Percentiles rank a stretch among this genome's conserved stretches.
phyloP scores from a whole-genome alignment of 2,888 invertebrate genomes.

The Sarcophaga variegata region DNA sequence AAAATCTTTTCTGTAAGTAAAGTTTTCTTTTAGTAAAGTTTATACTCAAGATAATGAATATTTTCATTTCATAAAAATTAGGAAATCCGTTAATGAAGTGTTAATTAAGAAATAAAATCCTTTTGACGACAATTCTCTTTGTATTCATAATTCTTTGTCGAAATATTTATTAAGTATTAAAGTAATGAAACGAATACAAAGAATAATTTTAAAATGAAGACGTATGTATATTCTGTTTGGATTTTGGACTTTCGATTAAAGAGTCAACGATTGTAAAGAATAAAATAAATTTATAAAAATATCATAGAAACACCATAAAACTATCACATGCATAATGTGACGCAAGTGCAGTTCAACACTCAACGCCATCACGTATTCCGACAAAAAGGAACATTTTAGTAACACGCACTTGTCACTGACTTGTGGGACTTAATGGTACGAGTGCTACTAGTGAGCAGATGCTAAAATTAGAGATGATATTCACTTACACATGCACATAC shows the following conservation, averaged over 20 bases:
- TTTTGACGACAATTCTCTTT: no score
- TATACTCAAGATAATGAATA: no score
- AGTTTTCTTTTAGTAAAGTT: no score
- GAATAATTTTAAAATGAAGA: neutral
- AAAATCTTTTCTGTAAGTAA: no score
- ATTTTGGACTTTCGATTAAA: neutral
- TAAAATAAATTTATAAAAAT: neutral
- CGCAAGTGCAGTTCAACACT: constrained; percentile 27
- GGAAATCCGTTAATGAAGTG: no score
- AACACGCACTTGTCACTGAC: constrained; percentile 59
- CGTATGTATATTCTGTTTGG: neutral
- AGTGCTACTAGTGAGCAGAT: constrained; percentile 23
- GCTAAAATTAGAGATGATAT: constrained; percentile 47
- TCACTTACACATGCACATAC: constrained; percentile 5
- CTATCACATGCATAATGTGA: neutral
- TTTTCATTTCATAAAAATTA: no score
- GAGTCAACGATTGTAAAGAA: neutral
- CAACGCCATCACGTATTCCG: constrained; percentile 20
- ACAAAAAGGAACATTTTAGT: constrained; percentile 40
- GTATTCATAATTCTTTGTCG: no score
- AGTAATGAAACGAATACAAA: no score
- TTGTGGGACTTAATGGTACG: constrained; percentile 48
- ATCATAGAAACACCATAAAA: neutral
- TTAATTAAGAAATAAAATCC: no score
- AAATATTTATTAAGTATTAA: no score